Conservation (phyloP, 2,888 invertebrate species). For the Tubulanus polymorphus region DNA sequence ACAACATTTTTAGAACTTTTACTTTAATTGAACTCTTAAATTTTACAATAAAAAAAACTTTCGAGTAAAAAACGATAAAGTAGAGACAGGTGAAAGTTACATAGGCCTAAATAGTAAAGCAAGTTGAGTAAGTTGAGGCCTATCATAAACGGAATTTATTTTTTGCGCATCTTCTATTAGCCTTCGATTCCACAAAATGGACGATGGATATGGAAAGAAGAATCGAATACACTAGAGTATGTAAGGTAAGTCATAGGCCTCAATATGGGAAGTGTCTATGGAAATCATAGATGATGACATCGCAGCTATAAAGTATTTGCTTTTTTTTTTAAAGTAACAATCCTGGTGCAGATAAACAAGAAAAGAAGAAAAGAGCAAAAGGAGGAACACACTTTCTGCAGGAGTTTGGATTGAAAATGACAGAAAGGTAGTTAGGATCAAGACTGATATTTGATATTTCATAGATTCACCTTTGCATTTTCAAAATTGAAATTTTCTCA, state of each 20-base stretch:
- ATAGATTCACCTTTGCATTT: too few relatives aligned
- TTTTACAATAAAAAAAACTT: too few relatives aligned
- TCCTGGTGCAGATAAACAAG: constrained; percentile 34
- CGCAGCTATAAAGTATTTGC: not conserved
- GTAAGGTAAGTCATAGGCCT: constrained; percentile 23
- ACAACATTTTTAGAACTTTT: too few relatives aligned
- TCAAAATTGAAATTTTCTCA: not conserved
- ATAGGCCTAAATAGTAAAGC: too few relatives aligned
- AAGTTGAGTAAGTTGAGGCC: too few relatives aligned
- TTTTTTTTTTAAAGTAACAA: constrained; percentile 26
- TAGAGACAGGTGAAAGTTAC: too few relatives aligned
- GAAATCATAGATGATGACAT: not conserved
- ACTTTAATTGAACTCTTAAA: too few relatives aligned
- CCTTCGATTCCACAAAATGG: constrained; percentile 15
- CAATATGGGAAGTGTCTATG: too few relatives aligned
- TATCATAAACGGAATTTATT: too few relatives aligned
- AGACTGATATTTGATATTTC: too few relatives aligned
- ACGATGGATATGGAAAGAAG: constrained; percentile 31
- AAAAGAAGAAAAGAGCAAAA: constrained; percentile 31
- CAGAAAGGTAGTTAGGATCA: constrained; percentile 27
- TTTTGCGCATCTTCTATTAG: too few relatives aligned
- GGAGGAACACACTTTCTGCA: constrained; percentile 16
- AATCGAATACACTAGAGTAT: constrained; percentile 24
- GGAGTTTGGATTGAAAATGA: constrained; percentile 30
- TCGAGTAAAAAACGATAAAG: too few relatives aligned